A percentile compares a stretch with the other conserved stretches of the same genome.
phyloP scores from a whole-genome alignment of 2,113 vertebrate genomes.

The Hemichromis elongatus region DNA sequence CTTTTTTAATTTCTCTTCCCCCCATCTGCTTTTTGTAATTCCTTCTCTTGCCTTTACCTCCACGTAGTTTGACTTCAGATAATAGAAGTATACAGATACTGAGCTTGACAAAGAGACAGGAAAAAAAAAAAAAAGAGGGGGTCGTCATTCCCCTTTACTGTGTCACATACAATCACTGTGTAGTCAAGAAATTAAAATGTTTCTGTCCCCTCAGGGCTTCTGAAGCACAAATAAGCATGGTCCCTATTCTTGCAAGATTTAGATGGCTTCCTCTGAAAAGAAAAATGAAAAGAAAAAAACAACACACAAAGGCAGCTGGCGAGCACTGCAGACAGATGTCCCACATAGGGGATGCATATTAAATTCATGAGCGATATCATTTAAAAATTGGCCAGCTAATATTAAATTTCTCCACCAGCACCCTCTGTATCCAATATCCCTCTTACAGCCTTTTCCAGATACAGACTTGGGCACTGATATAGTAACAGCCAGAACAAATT shows the following conservation, averaged over 20 bases:
- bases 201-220: not conserved
- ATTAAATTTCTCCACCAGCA: not conserved
- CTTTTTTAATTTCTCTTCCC: not conserved
- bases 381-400: not conserved
- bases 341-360: not conserved
- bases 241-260: slow-evolving; percentile 12
- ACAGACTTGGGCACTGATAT: not conserved
- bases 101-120: not conserved
- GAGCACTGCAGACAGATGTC: not conserved
- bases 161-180: not conserved
- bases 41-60: not conserved
- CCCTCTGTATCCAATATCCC: not conserved
- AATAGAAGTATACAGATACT: not conserved
- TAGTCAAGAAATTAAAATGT: slow-evolving; percentile 19
- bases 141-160: not conserved
- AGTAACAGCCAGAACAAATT: not conserved
- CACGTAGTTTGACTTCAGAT: not conserved
- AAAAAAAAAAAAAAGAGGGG: not conserved
- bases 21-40: not conserved
- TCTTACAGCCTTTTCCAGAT: not conserved
- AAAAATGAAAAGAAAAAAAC: not conserved
- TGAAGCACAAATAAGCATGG: slow-evolving; percentile 25
- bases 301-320: not conserved
- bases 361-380: not conserved
- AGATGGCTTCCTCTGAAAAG: not conserved